Percentiles rank a stretch among this genome's conserved stretches.
phyloP scores from a whole-genome alignment of 2,888 invertebrate species.

The Cabera pusaria region DNA sequence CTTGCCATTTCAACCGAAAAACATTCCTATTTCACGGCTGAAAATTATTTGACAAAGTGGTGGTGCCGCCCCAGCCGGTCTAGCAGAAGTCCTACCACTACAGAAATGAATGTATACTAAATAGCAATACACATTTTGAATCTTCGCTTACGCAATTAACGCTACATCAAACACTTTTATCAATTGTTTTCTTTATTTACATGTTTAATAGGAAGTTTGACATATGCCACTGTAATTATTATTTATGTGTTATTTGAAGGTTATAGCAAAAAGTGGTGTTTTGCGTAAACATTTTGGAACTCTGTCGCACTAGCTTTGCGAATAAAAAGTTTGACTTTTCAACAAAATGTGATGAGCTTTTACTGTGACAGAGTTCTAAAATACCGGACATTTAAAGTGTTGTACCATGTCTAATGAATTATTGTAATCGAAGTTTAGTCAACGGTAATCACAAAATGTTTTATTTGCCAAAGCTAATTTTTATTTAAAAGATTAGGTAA shows the following conservation, averaged over 20 bases:
- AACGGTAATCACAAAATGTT: slow-evolving; percentile 44
- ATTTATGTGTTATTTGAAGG: slow-evolving; percentile 21
- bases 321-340: neutral
- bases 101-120: no score
- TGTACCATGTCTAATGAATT: slow-evolving; percentile 38
- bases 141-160: no score
- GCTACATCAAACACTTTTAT: no score
- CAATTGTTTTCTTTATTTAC: slow-evolving; percentile 14
- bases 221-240: slow-evolving; percentile 26
- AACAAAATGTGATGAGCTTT: neutral
- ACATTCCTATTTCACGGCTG: no score
- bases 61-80: no score
- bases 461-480: slow-evolving; percentile 55
- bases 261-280: slow-evolving; percentile 6
- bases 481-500: slow-evolving; percentile 45
- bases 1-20: no score
- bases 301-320: neutral
- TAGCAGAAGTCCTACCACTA: no score
- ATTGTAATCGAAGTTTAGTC: slow-evolving; percentile 35
- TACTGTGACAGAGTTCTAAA: slow-evolving; percentile 11
- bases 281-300: slow-evolving; percentile 5
- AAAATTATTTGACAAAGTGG: no score
- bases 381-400: slow-evolving; percentile 1
- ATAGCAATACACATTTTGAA: no score
- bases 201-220: slow-evolving; percentile 20